Base-by-base conservation (phyloP, 1,140 invertebrate genomes). In the Eumeta japonica region DNA sequence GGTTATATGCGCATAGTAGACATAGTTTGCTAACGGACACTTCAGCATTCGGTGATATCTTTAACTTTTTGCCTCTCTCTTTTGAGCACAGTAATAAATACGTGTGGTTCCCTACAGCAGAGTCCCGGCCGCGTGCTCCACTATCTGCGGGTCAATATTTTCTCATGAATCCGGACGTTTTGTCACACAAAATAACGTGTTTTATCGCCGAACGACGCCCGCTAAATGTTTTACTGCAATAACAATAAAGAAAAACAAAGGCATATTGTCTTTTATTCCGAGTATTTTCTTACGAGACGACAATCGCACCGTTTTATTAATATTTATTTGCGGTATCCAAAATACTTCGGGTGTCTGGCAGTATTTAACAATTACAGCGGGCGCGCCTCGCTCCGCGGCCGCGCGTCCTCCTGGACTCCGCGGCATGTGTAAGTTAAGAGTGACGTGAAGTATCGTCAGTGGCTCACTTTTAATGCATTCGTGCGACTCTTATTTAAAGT, bases 191-290 rank as follows among this genome's bases (percentile, higher is more conserved):
- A 74, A 74, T 74, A 68, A 62, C 54, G 55, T 68, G 62, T 74
- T 74, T 74, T 74, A 74, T 68, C 40, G 57, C 45, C 39, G 48
- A 47, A 35, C 46, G 52, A 45, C 43, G 52, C 51, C 54, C 55
- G 62, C 66, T 74, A 71, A 74, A 74, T 68, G 66, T 62, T 74
- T 70, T 65, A 68, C 62, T 56, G 66, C 58, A 64, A 67, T 70
- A 70, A 65, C 60, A 64, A 67, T 74, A 74, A 74, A 71, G 63
- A 74, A 70, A 73, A 61, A 74, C 70, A 71, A 71, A 70, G 66
- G 58, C 55, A 66, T 65, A 68, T 71, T 64, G 62, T 66, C 56
- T 55, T 44, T 47, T 58, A 55, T 59, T 55, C 51, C 58, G 53
- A 47, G 59, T 58, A 59, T 67, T 64, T 64, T 70, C 55, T 54